Evolutionary conservation across 2,888 invertebrate species (phyloP).

Genomic region (Scaptomyza tumidula): DNA sequence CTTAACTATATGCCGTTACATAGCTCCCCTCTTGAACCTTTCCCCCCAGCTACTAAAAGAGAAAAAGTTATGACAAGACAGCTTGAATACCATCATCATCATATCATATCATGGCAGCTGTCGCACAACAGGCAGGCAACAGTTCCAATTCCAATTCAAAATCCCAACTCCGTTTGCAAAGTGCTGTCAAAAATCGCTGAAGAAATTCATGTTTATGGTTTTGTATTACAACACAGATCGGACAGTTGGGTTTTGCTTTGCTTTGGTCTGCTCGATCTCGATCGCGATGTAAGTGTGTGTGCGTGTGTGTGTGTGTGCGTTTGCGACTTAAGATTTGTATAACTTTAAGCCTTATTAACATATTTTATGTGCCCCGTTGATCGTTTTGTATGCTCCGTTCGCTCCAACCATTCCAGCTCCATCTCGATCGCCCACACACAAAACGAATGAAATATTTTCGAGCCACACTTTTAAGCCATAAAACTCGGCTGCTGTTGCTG

Average conservation of each 20-base stretch:
- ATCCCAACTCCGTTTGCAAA: constrained; percentile 11
- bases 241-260: constrained; percentile 17
- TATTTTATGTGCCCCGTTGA: constrained; percentile 67
- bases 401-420: constrained; percentile 30
- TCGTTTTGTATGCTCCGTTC: constrained; percentile 16
- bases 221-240: constrained; percentile 59
- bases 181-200: constrained; percentile 53
- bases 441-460: constrained; percentile 16
- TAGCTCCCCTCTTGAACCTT: background rate
- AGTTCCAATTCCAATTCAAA: background rate
- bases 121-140: constrained; percentile 15
- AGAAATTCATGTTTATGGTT: constrained; percentile 54
- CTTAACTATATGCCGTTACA: background rate
- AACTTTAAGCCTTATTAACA: constrained; percentile 78
- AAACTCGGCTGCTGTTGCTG: constrained; percentile 4
- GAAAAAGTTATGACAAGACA: constrained; percentile 12
- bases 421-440: constrained; percentile 73
- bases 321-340: constrained; percentile 57
- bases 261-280: background rate
- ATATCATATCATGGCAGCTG: constrained; percentile 44
- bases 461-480: constrained; percentile 45
- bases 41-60: constrained; percentile 20
- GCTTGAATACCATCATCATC: constrained; percentile 35
- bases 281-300: background rate
- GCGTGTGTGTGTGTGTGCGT: background rate